Base-by-base conservation (phyloP, 2,113 vertebrate species). In the Camelus bactrianus region DNA sequence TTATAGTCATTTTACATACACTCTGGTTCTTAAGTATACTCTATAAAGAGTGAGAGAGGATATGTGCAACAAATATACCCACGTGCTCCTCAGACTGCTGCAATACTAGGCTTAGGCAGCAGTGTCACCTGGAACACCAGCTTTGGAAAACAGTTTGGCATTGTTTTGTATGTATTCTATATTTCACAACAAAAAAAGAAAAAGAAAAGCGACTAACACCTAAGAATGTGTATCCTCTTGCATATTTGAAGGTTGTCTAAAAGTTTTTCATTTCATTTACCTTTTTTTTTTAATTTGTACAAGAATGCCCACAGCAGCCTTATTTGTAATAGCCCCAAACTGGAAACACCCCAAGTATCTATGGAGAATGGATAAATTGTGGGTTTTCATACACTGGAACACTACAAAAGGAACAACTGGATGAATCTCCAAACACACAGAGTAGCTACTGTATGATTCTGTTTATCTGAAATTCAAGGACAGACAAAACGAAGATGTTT, bases 311-410 rank as follows among this genome's bases (percentile, higher is more conserved):
- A 72, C 2, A 56, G 26, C 17, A 82, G 19, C 73, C 65, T 86
- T 92, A 70, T 70, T 65, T 60, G 13, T 77, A 94, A 90, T 65
- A 88, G 81, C 8, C 46, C n/a, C 48, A 67, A 94, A 60, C 2
- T 95, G 75, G 73, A 93, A 93, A 62, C 17, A 80, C 73, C 67
- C 19, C 32, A 76, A 91, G 20, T 38, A 92, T 91, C 72, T 81
- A 38, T 77, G 42, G 75, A 89, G 22, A 91, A 62, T 50, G 42
- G 58, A 56, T 77, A 80, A 89, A 72, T n/a, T 69, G n/a, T 58
- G 48, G 65, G 56, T 54, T 84, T 89, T 84, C 60, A 79, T 48
- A 93, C 54, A 79, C 64, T 38, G 26, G 5, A 91, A 84, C 42
- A 30, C 26, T 91, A 67, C 60, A 62, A 93, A 95, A 89, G 48